phyloP scores from a whole-genome alignment of 2,113 vertebrate genomes.

The Sturnira hondurensis region DNA sequence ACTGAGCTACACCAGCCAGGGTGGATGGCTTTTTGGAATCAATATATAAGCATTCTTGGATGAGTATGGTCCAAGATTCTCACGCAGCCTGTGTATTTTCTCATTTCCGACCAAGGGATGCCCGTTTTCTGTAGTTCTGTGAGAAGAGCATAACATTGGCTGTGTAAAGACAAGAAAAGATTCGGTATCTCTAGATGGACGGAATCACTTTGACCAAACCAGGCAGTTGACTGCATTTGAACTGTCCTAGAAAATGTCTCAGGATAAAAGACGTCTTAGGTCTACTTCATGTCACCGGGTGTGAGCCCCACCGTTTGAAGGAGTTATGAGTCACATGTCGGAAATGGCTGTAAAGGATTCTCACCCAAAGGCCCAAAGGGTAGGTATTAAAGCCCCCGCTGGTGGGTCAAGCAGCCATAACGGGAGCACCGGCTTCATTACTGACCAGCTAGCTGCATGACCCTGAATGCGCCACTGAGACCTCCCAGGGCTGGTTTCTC shows the following conservation, averaged over 20 bases:
- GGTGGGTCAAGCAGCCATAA: background rate
- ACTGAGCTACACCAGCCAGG: no score
- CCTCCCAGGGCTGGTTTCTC: background rate
- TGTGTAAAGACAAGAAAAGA: background rate
- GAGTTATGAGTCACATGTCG: background rate
- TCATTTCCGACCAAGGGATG: background rate
- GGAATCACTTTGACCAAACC: slow-evolving; percentile 21
- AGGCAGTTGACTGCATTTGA: background rate
- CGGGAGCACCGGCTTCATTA: background rate
- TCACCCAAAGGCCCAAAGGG: background rate
- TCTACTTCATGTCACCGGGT: background rate
- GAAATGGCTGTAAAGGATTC: background rate
- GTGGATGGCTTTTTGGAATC: background rate
- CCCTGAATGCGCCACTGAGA: background rate
- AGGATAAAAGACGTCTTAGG: slow-evolving; percentile 2
- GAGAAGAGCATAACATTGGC: background rate
- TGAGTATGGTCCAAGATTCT: background rate
- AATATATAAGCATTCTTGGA: background rate
- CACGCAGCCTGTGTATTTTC: background rate
- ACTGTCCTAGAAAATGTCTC: background rate
- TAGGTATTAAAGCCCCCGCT: background rate
- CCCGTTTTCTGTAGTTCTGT: background rate
- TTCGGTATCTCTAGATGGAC: background rate
- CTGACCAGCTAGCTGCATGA: background rate
- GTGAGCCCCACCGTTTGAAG: background rate